These are phyloP conservation scores for Ceratothoa steindachneri DNA, from an alignment of 2,888 invertebrate species.

Conservation along the genomic window DNA sequence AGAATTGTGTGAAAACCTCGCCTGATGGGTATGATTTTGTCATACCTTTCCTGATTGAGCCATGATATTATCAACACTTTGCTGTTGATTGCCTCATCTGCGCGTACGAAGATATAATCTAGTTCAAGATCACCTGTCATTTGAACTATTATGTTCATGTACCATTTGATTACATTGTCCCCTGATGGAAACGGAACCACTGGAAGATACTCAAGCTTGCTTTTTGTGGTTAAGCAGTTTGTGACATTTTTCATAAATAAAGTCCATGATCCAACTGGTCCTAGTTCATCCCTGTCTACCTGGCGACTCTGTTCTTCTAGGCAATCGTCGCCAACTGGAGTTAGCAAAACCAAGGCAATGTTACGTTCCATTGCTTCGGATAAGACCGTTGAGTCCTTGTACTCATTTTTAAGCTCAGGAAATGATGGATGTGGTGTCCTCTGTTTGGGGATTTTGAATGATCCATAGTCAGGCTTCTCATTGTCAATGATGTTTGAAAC, in stretches of 20 bases:
- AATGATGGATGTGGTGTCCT: slow-evolving; percentile 1
- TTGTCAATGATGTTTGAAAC: not conserved
- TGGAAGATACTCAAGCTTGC: slow-evolving; percentile 5
- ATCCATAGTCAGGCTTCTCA: slow-evolving; percentile 14
- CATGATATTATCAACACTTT: slow-evolving; percentile 15
- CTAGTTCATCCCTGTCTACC: not conserved
- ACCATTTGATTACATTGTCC: slow-evolving; percentile 16
- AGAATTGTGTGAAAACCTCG: slow-evolving; percentile 4
- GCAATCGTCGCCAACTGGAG: not conserved
- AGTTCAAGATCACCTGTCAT: slow-evolving; percentile 16
- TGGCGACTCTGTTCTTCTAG: not conserved
- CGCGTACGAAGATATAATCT: not conserved
- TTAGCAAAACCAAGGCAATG: slow-evolving; percentile 8
- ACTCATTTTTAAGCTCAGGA: not conserved
- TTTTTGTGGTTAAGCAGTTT: not conserved
- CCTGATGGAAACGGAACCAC: slow-evolving; percentile 13
- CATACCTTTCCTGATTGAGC: slow-evolving; percentile 17
- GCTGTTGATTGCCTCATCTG: slow-evolving; percentile 17
- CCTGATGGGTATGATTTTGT: slow-evolving; percentile 6
- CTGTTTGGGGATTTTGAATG: slow-evolving; percentile 11
- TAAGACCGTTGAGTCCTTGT: not conserved
- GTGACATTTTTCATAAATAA: slow-evolving; percentile 17
- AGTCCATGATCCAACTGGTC: slow-evolving; percentile 14
- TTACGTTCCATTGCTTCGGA: not conserved
- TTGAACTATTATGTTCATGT: slow-evolving; percentile 13